Conservation (phyloP, 2,797 vertebrate species). For the Alauda arvensis region DNA sequence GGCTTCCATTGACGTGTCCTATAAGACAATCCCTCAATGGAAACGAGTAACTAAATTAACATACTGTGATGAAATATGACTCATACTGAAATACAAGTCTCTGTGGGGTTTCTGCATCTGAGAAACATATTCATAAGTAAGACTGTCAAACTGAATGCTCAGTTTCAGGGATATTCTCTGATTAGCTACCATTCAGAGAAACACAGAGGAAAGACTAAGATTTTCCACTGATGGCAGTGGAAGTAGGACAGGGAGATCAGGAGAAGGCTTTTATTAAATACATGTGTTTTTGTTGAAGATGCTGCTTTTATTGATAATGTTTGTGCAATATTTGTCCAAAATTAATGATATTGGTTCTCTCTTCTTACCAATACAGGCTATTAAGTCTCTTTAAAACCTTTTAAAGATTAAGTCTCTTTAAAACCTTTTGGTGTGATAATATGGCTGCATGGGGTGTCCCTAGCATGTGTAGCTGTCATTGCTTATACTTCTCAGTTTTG, state of each 20-base stretch:
- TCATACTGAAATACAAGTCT: constrained; percentile 34
- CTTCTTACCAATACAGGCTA: not conserved
- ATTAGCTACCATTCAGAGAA: constrained; percentile 35
- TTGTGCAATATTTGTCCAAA: not conserved
- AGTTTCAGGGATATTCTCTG: constrained; percentile 19
- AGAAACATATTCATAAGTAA: constrained; percentile 54
- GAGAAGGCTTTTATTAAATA: not conserved
- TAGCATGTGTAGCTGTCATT: not conserved
- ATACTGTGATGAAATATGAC: constrained; percentile 24
- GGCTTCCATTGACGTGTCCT: constrained; percentile 36
- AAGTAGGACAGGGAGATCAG: not conserved
- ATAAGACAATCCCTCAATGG: constrained; percentile 41
- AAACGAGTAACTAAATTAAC: constrained; percentile 49
- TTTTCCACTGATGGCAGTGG: constrained; percentile 11
- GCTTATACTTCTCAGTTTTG: not conserved
- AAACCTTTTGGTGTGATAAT: not conserved
- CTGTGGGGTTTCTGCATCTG: constrained; percentile 31
- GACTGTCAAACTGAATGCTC: constrained; percentile 38
- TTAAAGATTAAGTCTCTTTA: not conserved
- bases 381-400: not conserved
- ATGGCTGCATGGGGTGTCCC: not conserved
- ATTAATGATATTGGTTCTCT: not conserved
- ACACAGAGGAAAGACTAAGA: constrained; percentile 2
- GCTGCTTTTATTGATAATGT: not conserved
- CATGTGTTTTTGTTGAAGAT: not conserved